These are phyloP conservation scores for Poeciliopsis turneri DNA, from an alignment of 2,797 vertebrate genomes.

Conservation along the genomic window DNA sequence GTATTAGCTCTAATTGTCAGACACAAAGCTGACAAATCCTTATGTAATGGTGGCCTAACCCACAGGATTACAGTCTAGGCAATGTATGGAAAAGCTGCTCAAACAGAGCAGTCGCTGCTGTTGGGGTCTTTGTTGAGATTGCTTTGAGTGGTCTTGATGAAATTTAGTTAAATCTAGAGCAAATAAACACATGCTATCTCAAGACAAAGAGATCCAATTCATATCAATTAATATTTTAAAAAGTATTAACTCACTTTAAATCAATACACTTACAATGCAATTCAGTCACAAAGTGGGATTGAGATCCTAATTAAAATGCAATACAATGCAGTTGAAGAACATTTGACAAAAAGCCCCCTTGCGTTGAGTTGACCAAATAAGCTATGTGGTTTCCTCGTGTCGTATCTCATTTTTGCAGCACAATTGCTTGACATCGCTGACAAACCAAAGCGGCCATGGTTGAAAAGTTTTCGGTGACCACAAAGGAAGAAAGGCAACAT, in stretches of 20 bases:
- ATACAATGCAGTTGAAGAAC: not conserved
- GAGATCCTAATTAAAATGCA: not conserved
- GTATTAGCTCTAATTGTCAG: slow-evolving; percentile 71
- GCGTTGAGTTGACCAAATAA: slow-evolving; percentile 25
- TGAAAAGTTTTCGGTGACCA: slow-evolving; percentile 47
- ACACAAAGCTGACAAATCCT: slow-evolving; percentile 75
- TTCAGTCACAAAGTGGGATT: not conserved
- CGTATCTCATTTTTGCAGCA: slow-evolving; percentile 33
- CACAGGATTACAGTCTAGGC: slow-evolving; percentile 67
- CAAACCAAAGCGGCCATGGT: slow-evolving; percentile 28
- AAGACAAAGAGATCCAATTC: not conserved
- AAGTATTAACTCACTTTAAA: not conserved
- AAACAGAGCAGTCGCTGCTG: slow-evolving; percentile 50
- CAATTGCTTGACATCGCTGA: slow-evolving; percentile 39
- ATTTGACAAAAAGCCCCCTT: slow-evolving; percentile 4
- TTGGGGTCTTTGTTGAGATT: slow-evolving; percentile 28
- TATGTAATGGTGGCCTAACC: slow-evolving; percentile 72
- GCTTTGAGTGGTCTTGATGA: not conserved
- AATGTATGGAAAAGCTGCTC: slow-evolving; percentile 70
- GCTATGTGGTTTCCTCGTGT: slow-evolving; percentile 57
- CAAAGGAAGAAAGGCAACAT: slow-evolving; percentile 62
- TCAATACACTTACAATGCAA: not conserved
- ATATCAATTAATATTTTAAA: not conserved
- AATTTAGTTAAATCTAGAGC: not conserved
- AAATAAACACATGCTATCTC: not conserved